phyloP scores from a whole-genome alignment of 2,888 invertebrate species.

The Tetranychus truncatus region DNA sequence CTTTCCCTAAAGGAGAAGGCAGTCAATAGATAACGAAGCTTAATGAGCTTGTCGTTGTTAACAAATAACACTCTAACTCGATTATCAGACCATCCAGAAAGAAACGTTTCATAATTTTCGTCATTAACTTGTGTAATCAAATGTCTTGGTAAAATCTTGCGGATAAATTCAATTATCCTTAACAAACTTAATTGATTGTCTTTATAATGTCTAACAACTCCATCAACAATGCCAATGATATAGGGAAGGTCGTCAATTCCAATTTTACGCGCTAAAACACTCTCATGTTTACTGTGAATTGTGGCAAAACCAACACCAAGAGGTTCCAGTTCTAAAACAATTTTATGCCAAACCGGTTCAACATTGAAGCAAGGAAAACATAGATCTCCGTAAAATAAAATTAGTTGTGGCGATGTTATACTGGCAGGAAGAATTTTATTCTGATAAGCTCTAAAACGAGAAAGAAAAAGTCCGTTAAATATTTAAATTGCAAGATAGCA shows the following conservation, averaged over 20 bases:
- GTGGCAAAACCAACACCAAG: slow-evolving; percentile 48
- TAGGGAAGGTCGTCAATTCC: slow-evolving; percentile 54
- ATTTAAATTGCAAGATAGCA: background rate
- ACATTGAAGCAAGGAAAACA: slow-evolving; percentile 77
- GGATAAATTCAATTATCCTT: slow-evolving; percentile 55
- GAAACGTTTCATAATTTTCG: slow-evolving; percentile 52
- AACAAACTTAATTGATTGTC: slow-evolving; percentile 59
- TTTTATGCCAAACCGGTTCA: slow-evolving; percentile 58
- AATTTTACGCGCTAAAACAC: slow-evolving; percentile 52
- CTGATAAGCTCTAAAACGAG: slow-evolving; percentile 52
- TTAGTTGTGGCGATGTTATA: slow-evolving; percentile 55
- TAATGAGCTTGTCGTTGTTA: slow-evolving; percentile 45
- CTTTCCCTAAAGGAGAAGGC: slow-evolving; percentile 68
- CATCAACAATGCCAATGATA: slow-evolving; percentile 58
- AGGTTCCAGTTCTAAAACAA: slow-evolving; percentile 68
- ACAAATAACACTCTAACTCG: slow-evolving; percentile 72
- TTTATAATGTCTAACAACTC: slow-evolving; percentile 63
- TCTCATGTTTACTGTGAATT: slow-evolving; percentile 65
- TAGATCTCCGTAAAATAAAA: slow-evolving; percentile 69
- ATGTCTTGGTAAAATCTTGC: slow-evolving; percentile 65
- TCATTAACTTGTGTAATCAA: slow-evolving; percentile 51
- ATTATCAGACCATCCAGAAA: slow-evolving; percentile 73
- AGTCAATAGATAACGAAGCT: slow-evolving; percentile 66
- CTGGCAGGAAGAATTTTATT: slow-evolving; percentile 68
- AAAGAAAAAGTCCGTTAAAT: background rate